Evolutionary conservation across 1,140 invertebrate genomes (phyloP).

Genomic region (Ceratosolen fusciceps): DNA sequence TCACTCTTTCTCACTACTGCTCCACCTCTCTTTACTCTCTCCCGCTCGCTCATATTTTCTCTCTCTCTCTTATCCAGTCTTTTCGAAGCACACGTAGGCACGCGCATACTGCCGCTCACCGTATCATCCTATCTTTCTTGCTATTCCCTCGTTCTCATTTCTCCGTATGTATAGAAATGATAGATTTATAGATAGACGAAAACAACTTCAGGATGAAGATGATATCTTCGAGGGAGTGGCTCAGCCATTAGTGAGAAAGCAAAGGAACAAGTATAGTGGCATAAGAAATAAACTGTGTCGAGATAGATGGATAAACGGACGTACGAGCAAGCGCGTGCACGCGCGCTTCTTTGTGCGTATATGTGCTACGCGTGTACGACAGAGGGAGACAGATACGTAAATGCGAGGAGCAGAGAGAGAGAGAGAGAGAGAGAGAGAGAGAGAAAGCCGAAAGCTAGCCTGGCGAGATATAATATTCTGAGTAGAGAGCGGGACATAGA

Average conservation of each 20-base stretch:
- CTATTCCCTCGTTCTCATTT: neutral
- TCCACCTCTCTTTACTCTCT: too few species aligned
- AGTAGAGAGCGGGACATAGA: neutral
- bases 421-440: neutral
- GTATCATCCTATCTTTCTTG: neutral
- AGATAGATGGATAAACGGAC: neutral
- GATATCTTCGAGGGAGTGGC: neutral
- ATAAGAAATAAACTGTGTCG: neutral
- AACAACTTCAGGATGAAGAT: neutral
- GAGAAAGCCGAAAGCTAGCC: neutral
- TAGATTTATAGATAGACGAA: too few species aligned
- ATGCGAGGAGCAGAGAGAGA: neutral
- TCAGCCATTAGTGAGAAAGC: neutral
- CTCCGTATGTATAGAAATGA: too few species aligned
- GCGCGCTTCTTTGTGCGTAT: neutral
- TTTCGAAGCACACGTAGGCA: constrained; percentile 42
- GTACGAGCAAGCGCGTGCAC: neutral
- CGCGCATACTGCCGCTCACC: constrained; percentile 21
- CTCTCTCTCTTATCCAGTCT: neutral
- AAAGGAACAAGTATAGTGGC: neutral
- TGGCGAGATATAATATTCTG: neutral
- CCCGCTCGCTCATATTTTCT: neutral
- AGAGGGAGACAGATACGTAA: neutral
- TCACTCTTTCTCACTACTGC: too few species aligned
- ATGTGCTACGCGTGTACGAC: neutral